These are phyloP conservation scores for Pseudorectes ferrugineus DNA, from an alignment of 2,113 vertebrate genomes.

Conservation along the genomic window DNA sequence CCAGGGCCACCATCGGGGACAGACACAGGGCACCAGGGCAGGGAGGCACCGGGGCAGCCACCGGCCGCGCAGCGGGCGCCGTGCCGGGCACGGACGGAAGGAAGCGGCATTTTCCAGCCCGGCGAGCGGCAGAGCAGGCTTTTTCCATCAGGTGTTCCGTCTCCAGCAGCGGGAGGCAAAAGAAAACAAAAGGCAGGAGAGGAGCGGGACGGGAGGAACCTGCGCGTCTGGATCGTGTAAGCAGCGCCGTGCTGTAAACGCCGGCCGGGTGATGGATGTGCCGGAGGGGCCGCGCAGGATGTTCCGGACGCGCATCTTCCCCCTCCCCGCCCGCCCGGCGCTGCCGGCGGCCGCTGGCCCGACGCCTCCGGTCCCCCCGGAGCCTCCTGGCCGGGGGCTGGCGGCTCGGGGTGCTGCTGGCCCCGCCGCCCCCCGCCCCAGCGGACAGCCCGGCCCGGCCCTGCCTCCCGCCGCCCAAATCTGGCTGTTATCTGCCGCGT, in stretches of 20 bases:
- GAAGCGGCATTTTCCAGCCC: not conserved
- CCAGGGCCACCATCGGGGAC: not conserved
- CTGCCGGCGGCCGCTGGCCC: not conserved
- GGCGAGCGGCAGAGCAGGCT: not conserved
- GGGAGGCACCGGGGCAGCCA: not conserved
- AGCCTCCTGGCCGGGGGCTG: not conserved
- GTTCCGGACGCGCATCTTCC: not conserved
- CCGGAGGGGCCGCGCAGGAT: conserved; percentile 3
- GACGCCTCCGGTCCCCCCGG: fast-evolving
- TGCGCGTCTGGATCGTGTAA: conserved; percentile 69
- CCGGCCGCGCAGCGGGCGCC: not conserved
- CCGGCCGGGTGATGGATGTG: conserved; percentile 59
- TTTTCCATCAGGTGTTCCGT: conserved; percentile 55
- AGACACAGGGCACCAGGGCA: not conserved
- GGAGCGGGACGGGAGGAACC: not conserved
- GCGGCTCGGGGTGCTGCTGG: not conserved
- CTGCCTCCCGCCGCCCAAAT: not conserved
- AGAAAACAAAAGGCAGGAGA: conserved; percentile 41
- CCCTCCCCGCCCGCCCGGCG: not conserved
- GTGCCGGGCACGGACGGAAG: not conserved
- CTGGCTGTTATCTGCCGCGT: not conserved
- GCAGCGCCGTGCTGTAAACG: conserved; percentile 60
- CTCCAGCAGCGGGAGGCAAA: conserved; percentile 20
- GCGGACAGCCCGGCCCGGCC: not conserved
- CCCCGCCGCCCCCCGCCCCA: not conserved